phyloP scores from a whole-genome alignment of 2,113 vertebrate species.

The Ptilorrhoa leucosticta region DNA sequence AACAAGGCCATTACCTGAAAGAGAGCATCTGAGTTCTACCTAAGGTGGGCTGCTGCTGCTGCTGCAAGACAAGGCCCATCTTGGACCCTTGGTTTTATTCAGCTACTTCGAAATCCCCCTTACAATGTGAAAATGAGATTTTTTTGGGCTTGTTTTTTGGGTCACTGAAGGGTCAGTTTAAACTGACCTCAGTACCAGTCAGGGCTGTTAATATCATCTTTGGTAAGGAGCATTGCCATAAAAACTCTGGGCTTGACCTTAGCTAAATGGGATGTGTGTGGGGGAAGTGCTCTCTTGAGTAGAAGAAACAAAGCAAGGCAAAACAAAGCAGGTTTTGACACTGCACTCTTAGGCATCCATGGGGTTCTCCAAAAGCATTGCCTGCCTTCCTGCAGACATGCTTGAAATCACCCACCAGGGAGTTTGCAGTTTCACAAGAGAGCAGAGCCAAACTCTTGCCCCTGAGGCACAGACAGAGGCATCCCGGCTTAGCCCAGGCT shows the following conservation, averaged over 20 bases:
- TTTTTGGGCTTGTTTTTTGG: neutral
- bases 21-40: neutral
- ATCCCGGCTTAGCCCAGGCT: accelerated
- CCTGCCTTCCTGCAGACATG: neutral
- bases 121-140: neutral
- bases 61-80: neutral
- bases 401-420: neutral
- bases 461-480: neutral
- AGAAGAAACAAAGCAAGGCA: neutral
- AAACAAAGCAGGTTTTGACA: neutral
- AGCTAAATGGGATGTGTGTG: neutral
- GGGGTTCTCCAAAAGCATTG: neutral
- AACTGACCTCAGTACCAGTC: neutral
- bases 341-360: neutral
- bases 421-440: neutral
- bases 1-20: neutral
- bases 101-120: neutral
- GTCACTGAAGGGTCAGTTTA: neutral
- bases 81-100: neutral
- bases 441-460: neutral
- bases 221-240: neutral
- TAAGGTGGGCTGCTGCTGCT: neutral
- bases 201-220: neutral
- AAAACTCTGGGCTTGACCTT: neutral
- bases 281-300: neutral